A percentile compares a stretch with the other conserved stretches of the same genome.
Evolutionary conservation across 2,113 vertebrate genomes (phyloP).

Genomic region (Shinisaurus crocodilurus): DNA sequence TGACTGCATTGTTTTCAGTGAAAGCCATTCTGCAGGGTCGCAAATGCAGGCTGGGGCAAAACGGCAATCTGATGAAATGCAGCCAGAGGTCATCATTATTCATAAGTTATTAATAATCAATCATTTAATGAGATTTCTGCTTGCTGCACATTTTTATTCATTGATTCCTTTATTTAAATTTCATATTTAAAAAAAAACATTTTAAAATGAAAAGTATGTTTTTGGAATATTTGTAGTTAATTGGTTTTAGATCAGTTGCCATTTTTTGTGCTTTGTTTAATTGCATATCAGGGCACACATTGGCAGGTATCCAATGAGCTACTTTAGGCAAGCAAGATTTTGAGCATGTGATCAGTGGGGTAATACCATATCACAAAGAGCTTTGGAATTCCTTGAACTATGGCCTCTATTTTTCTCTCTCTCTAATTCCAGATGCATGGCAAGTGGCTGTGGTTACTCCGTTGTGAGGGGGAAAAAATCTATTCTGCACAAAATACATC

Average conservation of each 20-base stretch:
- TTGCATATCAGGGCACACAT: constrained; percentile 7
- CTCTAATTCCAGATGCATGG: not conserved
- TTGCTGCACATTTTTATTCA: constrained; percentile 30
- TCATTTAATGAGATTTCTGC: constrained; percentile 43
- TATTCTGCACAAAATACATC: not conserved
- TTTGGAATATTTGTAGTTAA: not conserved
- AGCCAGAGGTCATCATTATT: not conserved
- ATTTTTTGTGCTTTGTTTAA: constrained; percentile 13
- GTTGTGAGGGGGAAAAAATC: not conserved
- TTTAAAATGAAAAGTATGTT: not conserved
- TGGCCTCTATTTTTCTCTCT: not conserved
- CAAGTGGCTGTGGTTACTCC: not conserved
- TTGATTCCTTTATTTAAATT: constrained; percentile 36
- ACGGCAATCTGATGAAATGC: constrained; percentile 14
- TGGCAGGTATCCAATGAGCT: not conserved
- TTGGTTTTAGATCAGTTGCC: constrained; percentile 26
- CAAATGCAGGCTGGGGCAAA: not conserved
- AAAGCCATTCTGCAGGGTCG: not conserved
- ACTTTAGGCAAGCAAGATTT: not conserved
- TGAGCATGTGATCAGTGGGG: not conserved
- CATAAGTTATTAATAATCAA: constrained; percentile 24
- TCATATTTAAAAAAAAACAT: constrained; percentile 13
- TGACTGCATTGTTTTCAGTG: not conserved
- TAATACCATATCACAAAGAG: not conserved
- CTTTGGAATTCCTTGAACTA: not conserved